A percentile compares a stretch with the other conserved stretches of the same genome.
Evolutionary conservation across 2,888 invertebrate genomes (phyloP).

Genomic region (Malacosoma neustria): DNA sequence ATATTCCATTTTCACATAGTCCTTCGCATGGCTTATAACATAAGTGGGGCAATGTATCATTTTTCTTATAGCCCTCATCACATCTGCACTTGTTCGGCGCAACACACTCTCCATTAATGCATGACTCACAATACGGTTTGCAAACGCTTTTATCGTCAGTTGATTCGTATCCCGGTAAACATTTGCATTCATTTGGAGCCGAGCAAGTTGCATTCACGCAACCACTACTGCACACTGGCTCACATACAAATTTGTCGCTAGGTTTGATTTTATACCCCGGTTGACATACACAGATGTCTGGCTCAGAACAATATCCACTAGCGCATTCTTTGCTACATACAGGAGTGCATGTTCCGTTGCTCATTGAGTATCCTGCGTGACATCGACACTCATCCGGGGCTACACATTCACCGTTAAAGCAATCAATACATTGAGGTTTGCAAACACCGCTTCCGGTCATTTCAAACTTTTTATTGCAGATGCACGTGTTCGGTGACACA

Average conservation of each 20-base stretch:
- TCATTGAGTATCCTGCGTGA: conserved; percentile 15
- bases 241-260: conserved; percentile 10
- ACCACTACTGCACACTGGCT: conserved; percentile 11
- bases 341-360: conserved; percentile 16
- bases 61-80: conserved; percentile 16
- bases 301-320: conserved; percentile 37
- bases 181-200: conserved; percentile 53
- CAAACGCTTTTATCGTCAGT: conserved; percentile 5
- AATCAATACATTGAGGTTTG: conserved; percentile 26
- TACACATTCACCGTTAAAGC: conserved; percentile 30
- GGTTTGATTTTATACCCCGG: conserved; percentile 26
- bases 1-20: conserved; percentile 29
- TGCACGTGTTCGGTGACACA: conserved; percentile 23
- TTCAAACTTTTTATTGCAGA: conserved; percentile 22
- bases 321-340: conserved; percentile 17
- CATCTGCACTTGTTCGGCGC: conserved; percentile 23
- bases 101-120: conserved; percentile 20
- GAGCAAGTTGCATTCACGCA: conserved; percentile 21
- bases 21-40: conserved; percentile 31
- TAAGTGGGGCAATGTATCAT: conserved; percentile 12
- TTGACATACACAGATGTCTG: conserved; percentile 57
- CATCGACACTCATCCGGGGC: conserved; percentile 19
- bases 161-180: conserved; percentile 39
- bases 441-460: conserved; percentile 20
- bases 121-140: conserved; percentile 12